Percentiles rank a stretch among this genome's conserved stretches.
Conservation (phyloP, 2,888 invertebrate species). For the Drosophila subsilvestris region DNA sequence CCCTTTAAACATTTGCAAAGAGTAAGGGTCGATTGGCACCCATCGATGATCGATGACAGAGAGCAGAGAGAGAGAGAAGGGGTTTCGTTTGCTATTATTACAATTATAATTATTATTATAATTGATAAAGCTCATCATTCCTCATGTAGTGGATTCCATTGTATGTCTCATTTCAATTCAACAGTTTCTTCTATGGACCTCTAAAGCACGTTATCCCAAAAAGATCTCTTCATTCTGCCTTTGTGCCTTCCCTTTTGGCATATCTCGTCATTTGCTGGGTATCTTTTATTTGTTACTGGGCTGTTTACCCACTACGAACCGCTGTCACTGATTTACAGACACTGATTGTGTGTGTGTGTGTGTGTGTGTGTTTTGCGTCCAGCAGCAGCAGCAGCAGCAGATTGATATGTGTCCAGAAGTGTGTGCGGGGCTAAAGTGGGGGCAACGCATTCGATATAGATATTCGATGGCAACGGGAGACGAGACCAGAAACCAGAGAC, state of each 20-base stretch:
- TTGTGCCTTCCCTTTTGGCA: no score
- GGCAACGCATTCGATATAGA: slow-evolving; percentile 53
- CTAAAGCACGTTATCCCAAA: no score
- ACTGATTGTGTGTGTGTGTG: slow-evolving; percentile 57
- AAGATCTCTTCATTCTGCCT: no score
- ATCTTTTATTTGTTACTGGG: background rate
- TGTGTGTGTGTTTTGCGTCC: slow-evolving; percentile 50
- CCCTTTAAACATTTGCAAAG: background rate
- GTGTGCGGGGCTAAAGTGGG: slow-evolving; percentile 21
- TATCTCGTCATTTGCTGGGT: background rate
- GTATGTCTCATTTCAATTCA: no score
- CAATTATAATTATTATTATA: no score
- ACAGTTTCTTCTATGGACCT: no score
- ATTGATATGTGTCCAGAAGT: slow-evolving; percentile 50
- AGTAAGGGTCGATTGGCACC: background rate
- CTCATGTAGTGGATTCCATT: no score
- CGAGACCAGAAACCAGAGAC: slow-evolving; percentile 26
- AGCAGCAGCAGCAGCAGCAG: slow-evolving; percentile 42
- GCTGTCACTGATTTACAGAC: slow-evolving; percentile 63
- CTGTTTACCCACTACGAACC: background rate
- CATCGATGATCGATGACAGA: no score
- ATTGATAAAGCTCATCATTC: no score
- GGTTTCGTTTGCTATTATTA: no score
- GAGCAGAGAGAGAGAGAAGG: no score
- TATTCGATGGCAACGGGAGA: slow-evolving; percentile 32